Conservation (phyloP, 2,888 invertebrate genomes). For the Stenchaetothrips biformis region DNA sequence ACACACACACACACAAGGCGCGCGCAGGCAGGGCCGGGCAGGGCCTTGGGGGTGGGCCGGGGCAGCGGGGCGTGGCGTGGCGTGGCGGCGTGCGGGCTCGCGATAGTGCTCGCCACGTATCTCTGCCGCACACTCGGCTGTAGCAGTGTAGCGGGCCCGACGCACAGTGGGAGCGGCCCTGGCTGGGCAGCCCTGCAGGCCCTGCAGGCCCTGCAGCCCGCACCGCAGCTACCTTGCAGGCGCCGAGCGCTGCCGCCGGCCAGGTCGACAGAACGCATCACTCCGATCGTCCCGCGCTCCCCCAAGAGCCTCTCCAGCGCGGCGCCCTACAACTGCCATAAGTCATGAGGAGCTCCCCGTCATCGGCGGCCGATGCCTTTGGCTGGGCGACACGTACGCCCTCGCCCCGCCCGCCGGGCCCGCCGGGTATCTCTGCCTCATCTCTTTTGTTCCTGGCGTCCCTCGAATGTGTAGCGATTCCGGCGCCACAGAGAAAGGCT, state of each 20-base stretch:
- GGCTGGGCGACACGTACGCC: not conserved
- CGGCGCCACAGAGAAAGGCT: not conserved
- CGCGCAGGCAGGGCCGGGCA: not conserved
- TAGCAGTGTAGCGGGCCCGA: no score
- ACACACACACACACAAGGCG: not conserved
- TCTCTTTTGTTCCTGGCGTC: not conserved
- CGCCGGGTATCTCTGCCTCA: not conserved
- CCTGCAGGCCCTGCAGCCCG: not conserved
- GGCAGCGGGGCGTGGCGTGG: not conserved
- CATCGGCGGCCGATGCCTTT: not conserved
- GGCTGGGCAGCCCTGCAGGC: not conserved
- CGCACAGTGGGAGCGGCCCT: no score
- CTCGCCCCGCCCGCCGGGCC: no score
- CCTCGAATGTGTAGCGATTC: not conserved
- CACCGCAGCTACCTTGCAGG: not conserved
- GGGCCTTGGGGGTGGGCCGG: not conserved
- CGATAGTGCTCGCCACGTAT: slow-evolving; percentile 19
- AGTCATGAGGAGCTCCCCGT: not conserved
- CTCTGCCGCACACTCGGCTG: slow-evolving; percentile 3
- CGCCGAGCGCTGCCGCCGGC: not conserved
- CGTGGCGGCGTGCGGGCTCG: slow-evolving; percentile 7
- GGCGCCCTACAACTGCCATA: no score
- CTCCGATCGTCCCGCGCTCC: no score
- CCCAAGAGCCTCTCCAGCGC: no score
- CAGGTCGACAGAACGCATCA: not conserved